Percentiles rank a stretch among this genome's conserved stretches.
phyloP scores from a whole-genome alignment of 1,140 invertebrate genomes.

The Neodiprion fabricii region DNA sequence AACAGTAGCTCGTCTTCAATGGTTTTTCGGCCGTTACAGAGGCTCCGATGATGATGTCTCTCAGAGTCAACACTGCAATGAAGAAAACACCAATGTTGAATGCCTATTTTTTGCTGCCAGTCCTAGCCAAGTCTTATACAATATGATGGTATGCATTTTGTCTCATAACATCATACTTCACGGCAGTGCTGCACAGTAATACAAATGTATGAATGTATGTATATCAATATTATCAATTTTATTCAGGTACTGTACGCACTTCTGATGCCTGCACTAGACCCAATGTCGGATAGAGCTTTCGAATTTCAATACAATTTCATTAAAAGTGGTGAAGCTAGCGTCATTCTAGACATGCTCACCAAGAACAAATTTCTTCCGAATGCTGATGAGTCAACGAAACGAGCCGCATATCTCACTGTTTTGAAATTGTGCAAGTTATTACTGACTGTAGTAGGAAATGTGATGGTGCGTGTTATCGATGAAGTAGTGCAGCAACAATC shows the following conservation, averaged over 20 bases:
- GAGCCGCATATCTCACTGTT: constrained; percentile 86
- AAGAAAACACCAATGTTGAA: constrained; percentile 69
- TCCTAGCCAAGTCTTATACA: constrained; percentile 81
- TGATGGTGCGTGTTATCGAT: constrained; percentile 69
- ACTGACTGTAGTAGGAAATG: constrained; percentile 84
- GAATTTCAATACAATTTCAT: constrained; percentile 91
- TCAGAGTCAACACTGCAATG: constrained; percentile 50
- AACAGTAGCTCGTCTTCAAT: constrained; percentile 72
- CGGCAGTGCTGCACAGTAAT: background rate
- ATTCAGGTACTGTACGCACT: constrained; percentile 88
- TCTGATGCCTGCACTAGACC: constrained; percentile 89
- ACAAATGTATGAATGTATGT: background rate
- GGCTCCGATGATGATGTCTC: constrained; percentile 43
- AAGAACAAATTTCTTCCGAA: constrained; percentile 87
- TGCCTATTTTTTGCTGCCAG: constrained; percentile 76
- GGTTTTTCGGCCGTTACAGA: constrained; percentile 60
- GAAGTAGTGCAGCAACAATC: constrained; percentile 58
- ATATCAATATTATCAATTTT: background rate
- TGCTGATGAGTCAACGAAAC: constrained; percentile 82
- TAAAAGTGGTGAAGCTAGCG: constrained; percentile 80
- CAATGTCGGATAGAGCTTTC: constrained; percentile 80
- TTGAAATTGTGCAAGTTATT: constrained; percentile 89
- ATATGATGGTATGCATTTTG: constrained; percentile 64
- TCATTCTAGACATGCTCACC: constrained; percentile 84
- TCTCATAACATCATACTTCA: background rate